These are phyloP conservation scores for Thereuonema tuberculata DNA, from an alignment of 1,140 invertebrate genomes.

Conservation along the genomic window DNA sequence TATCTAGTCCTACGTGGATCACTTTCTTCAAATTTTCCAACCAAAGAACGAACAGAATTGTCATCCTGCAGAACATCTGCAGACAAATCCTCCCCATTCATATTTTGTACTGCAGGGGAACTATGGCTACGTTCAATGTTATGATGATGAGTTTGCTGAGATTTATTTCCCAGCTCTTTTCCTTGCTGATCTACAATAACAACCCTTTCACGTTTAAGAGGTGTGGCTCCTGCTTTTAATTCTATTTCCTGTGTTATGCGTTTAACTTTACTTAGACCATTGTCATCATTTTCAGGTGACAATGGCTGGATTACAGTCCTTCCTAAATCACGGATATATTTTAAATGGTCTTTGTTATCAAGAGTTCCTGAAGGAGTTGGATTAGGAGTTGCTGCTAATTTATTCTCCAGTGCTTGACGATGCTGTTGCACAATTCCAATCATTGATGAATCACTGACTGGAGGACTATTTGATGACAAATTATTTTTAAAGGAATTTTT, in stretches of 20 bases:
- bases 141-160: constrained; percentile 14
- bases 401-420: constrained; percentile 26
- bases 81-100: background rate
- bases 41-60: constrained; percentile 53
- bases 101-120: constrained; percentile 5
- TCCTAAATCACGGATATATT: constrained; percentile 8
- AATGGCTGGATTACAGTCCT: background rate
- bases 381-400: constrained; percentile 4
- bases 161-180: constrained; percentile 23
- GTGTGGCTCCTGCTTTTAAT: constrained; percentile 14
- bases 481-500: constrained; percentile 11
- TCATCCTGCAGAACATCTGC: constrained; percentile 38
- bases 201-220: constrained; percentile 5
- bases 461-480: background rate
- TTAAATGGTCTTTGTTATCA: constrained; percentile 11
- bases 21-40: constrained; percentile 50
- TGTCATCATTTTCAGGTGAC: constrained; percentile 18
- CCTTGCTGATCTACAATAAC: constrained; percentile 14
- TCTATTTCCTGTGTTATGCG: constrained; percentile 25
- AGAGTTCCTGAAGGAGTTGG: constrained; percentile 3
- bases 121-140: constrained; percentile 29
- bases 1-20: constrained; percentile 23
- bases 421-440: constrained; percentile 30
- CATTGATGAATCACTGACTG: constrained; percentile 14
- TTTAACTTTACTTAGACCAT: constrained; percentile 23